Conservation (phyloP, 2,113 vertebrate genomes). For the Brachypodius melanocephalos region DNA sequence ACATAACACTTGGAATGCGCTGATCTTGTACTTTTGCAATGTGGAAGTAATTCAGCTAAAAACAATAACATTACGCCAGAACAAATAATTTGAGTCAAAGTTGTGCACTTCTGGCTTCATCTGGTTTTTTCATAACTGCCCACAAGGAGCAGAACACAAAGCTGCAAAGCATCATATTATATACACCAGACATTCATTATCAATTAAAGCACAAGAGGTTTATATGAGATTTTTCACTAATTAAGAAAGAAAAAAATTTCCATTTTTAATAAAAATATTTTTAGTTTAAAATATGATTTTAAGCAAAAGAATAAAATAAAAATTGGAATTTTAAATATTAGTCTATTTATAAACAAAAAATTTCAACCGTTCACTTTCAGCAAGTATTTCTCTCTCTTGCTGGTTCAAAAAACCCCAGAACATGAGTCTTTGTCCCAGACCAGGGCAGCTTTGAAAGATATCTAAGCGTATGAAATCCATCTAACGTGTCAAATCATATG, state of each 20-base stretch:
- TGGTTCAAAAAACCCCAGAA: background rate
- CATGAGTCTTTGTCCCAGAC: background rate
- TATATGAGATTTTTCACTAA: background rate
- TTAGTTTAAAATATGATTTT: background rate
- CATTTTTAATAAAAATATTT: background rate
- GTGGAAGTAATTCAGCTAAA: background rate
- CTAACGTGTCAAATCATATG: background rate
- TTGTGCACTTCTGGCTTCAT: background rate
- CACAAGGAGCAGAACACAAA: background rate
- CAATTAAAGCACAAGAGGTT: background rate
- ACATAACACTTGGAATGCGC: background rate
- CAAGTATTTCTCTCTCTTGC: background rate
- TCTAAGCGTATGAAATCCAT: background rate
- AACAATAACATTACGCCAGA: background rate
- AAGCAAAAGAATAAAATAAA: background rate
- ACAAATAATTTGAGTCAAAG: background rate
- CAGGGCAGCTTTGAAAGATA: background rate
- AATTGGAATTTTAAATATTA: background rate
- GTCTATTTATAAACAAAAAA: background rate
- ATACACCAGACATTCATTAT: rapidly evolving
- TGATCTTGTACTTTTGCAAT: background rate
- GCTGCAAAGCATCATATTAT: background rate
- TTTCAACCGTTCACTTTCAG: background rate
- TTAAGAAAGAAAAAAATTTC: background rate
- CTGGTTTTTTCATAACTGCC: background rate